phyloP scores from a whole-genome alignment of 2,113 vertebrate genomes.

The Macquaria australasica region DNA sequence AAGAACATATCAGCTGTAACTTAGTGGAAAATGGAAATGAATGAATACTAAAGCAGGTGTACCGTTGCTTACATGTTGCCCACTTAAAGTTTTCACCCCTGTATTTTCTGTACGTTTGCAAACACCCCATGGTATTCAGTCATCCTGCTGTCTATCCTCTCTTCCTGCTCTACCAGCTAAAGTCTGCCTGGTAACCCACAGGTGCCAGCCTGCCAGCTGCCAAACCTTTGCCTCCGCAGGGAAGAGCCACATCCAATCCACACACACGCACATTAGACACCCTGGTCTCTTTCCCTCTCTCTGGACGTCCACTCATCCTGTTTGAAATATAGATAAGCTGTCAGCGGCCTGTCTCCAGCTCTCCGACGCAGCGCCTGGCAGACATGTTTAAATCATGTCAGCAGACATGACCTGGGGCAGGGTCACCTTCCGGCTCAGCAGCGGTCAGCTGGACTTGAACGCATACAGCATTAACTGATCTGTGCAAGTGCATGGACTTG shows the following conservation, averaged over 20 bases:
- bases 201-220: conserved; percentile 51
- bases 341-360: conserved; percentile 60
- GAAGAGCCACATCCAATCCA: conserved; percentile 59
- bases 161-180: conserved; percentile 23
- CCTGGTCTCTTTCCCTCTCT: not conserved
- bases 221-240: conserved; percentile 49
- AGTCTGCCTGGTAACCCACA: conserved; percentile 77
- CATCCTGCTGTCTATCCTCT: not conserved
- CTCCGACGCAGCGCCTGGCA: conserved; percentile 51
- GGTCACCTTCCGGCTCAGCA: conserved; percentile 46
- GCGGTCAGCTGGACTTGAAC: conserved; percentile 28
- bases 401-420: conserved; percentile 59
- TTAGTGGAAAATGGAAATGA: not conserved
- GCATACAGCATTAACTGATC: not conserved
- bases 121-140: not conserved
- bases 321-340: conserved; percentile 80
- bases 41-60: not conserved
- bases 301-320: conserved; percentile 40
- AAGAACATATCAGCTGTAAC: not conserved
- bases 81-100: not conserved
- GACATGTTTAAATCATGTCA: conserved; percentile 72
- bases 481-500: not conserved
- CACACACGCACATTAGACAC: conserved; percentile 35
- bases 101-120: not conserved
- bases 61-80: not conserved